Base-by-base conservation (phyloP, 2,113 vertebrate species). In the Lutjanus erythropterus region DNA sequence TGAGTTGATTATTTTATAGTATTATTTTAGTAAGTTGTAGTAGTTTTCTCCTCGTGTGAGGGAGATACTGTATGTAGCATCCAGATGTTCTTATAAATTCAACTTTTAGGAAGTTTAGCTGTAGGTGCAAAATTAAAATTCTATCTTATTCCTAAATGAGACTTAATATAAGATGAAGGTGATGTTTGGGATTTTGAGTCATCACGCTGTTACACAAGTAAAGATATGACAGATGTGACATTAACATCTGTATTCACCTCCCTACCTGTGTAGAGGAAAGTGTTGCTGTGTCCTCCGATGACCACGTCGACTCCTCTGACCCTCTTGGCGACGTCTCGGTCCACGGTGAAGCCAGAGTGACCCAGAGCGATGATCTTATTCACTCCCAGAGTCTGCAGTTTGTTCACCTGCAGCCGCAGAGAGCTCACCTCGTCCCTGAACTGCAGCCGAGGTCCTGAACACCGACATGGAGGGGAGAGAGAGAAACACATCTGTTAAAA, bases 301-400 rank as follows among this genome's bases (percentile, higher is more conserved):
- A 99, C 97, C 2, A 98, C 89, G 65, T 99, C 98, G 10, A 99
- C 95, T 0, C 96, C 97, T 33, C 72, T 93, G 52, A 99, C 97
- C 78, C 93, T 97, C 72, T 88, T 94, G 59, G 97, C 98, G 11
- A 99, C 97, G 25, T 86, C 88, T 86, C 94, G 91, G 75, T 99
- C 98, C 61, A 92, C 84, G 0, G 82, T 74, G 86, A 99, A 98
- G 9, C 98, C 98, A 0, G 98, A 98, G 87, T 99, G 98, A 25
- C 98, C 98, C 14, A 99, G 94, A 9, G 97, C 97, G 77, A 99
- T 96, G 87, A 99, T 96, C 91, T 97, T 97, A 77, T 96, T 96
- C 35, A 99, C 91, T 6, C 96, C 96, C 85, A 96, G 81, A 3
- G 93, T 89, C 46, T 27, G 90, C 23, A 99, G 94, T 27, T 97